phyloP scores from a whole-genome alignment of 2,888 invertebrate genomes.

The Hydropsyche betteni region DNA sequence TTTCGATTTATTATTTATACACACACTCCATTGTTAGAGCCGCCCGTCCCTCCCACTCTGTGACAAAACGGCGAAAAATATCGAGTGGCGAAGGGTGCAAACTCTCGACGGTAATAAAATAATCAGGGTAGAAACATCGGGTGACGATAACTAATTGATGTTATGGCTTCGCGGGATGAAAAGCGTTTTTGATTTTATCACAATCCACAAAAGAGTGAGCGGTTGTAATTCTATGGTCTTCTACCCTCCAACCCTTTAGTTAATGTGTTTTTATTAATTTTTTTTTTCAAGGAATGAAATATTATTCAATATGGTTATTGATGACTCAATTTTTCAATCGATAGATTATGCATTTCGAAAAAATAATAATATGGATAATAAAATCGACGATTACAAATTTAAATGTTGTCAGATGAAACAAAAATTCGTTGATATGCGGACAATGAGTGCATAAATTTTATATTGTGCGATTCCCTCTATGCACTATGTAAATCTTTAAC shows the following conservation, averaged over 20 bases:
- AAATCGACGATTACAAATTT: neutral
- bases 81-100: conserved; percentile 38
- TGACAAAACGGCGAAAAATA: conserved; percentile 48
- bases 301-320: too few relatives aligned
- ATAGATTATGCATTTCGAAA: neutral
- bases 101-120: conserved; percentile 10
- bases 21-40: too few relatives aligned
- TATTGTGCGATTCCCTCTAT: neutral
- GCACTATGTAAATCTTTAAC: conserved; percentile 18
- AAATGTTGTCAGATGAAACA: neutral
- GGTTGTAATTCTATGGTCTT: too few relatives aligned
- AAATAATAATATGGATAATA: neutral
- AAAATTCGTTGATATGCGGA: too few relatives aligned
- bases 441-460: too few relatives aligned
- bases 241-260: too few relatives aligned
- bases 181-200: conserved; percentile 18
- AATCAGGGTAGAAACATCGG: conserved; percentile 45
- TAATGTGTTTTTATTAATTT: too few relatives aligned
- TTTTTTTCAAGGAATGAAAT: too few relatives aligned
- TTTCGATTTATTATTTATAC: conserved; percentile 52
- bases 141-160: conserved; percentile 50
- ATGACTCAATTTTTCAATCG: too few relatives aligned
- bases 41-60: conserved; percentile 50
- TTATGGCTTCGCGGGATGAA: conserved; percentile 41
- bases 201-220: neutral